These are phyloP conservation scores for Phyllotreta striolata DNA, from an alignment of 2,888 invertebrate genomes.

Conservation along the genomic window DNA sequence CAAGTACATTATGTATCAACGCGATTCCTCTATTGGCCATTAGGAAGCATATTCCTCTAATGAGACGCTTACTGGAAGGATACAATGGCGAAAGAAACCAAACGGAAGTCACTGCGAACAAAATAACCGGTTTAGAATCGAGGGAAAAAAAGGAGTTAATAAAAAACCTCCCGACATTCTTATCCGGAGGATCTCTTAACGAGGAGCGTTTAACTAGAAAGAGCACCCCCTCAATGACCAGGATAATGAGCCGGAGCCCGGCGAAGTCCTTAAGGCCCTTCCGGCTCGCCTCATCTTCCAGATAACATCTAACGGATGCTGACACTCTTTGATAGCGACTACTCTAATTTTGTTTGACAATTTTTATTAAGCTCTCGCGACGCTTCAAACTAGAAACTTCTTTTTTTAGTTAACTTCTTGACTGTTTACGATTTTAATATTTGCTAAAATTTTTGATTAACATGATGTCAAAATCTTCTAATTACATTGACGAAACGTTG, in stretches of 20 bases:
- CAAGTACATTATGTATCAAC: constrained; percentile 4
- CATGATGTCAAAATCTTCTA: background rate
- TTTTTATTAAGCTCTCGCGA: constrained; percentile 36
- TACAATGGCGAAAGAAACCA: constrained; percentile 16
- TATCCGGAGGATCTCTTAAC: constrained; percentile 48
- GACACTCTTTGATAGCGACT: constrained; percentile 43
- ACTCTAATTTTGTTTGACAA: constrained; percentile 47
- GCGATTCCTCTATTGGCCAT: background rate
- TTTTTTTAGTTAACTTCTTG: background rate
- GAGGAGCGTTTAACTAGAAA: constrained; percentile 49
- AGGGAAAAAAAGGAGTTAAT: constrained; percentile 43
- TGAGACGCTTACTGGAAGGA: background rate
- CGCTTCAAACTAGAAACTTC: background rate
- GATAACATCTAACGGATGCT: constrained; percentile 48
- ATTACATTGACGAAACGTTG: background rate
- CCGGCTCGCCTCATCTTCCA: constrained; percentile 46
- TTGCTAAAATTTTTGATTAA: too few relatives aligned
- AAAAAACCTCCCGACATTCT: constrained; percentile 47
- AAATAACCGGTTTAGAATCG: constrained; percentile 42
- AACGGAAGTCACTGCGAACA: constrained; percentile 31
- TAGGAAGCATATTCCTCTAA: background rate
- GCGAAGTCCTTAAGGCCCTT: constrained; percentile 44
- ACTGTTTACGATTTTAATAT: background rate
- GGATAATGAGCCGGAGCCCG: constrained; percentile 49
- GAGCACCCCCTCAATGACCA: constrained; percentile 48